Base-by-base conservation (phyloP, 2,113 vertebrate species). In the Sarotherodon lohbergeri region DNA sequence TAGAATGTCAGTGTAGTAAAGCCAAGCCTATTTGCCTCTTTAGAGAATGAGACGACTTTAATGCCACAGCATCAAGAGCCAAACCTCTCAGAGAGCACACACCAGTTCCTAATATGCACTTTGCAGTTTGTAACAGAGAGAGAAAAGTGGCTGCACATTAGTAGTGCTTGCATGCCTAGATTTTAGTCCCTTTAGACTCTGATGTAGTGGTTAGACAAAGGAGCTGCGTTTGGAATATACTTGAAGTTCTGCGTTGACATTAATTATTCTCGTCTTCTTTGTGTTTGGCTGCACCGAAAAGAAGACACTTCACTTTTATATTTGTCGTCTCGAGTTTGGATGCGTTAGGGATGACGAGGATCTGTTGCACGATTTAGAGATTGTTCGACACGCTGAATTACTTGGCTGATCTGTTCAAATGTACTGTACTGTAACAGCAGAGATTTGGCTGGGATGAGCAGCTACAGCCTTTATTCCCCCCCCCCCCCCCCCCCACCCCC, bases 181-280 rank as follows among this genome's bases (percentile, higher is more conserved):
- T 56, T 91, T 89, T 90, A 92, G 88, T 85, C 79, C 89, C 80
- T 91, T 86, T 89, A 82, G 80, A 43, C 57, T 84, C 84, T 88
- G 86, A 89, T 39, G 48, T 90, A 88, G 92, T 82, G 82, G 76
- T 76, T 88, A 92, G 90, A 92, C 52, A 59, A 78, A 82, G 81
- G 90, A 93, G 92, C 91, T 93, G 93, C 90, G 59, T 94, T 94
- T 87, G 90, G 94, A 93, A 91, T 89, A 95, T 96, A 96, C 96
- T 97, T 97, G 96, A 97, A 96, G 95, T 95, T 91, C 93, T 95
- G 87, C 93, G 76, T 93, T 86, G 85, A 93, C 87, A 83, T 92
- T 61, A 85, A 82, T 91, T 80, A 86, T 85, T 52, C 73, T 50
- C 13, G 81, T 91, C 88, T 92, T 39, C 91, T 93, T 93, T 83